Evolutionary conservation across 2,888 invertebrate species (phyloP), one percentile per base, ranked within the genome.

Genomic region (Aspidiotus destructor): DNA sequence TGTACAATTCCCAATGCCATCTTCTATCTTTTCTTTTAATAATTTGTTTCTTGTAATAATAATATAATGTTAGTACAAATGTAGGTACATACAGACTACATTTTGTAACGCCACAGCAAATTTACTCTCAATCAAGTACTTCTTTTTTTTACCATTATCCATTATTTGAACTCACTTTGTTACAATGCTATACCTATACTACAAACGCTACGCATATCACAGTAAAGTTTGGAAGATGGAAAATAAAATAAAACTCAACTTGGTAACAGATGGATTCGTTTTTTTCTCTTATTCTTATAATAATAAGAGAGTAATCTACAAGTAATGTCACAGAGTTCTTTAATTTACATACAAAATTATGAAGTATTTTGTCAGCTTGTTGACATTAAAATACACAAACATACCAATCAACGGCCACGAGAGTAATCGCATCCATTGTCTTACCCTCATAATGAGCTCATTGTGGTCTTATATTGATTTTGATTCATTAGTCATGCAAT

Each of bases 161-260:
- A 28, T 28, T 3, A 28, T 28, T 28, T 28, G 28, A 28, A 28
- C 28, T 28, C 28, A 28, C 5, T 28, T 28, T 28, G 28, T 28
- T 28, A 28, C 28, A 28, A 28, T 5, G 28, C 28, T 28, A 28
- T 28, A 28, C 40, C 58, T 58, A 58, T 40, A 28, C 58, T 58
- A 58, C 17, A 58, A 67, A 67, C 67, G 67, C 67, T 58, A 67
- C 67, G 60, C 67, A 67, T 67, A 67, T 67, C 67, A 67, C 67
- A 67, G 67, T 58, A 67, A 67, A 67, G 67, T 67, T 67, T 58
- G 67, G 67, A 67, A 67, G 67, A 67, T 67, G 67, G 67, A 67
- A 64, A 58, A 67, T 60, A 52, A 60, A 54, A 63, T 54, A 53
- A 48, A 28, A 28, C 28, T 28, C 28, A 28, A 48, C n/a, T 48